phyloP scores from a whole-genome alignment of 1,140 invertebrate species.

The Wasmannia auropunctata region DNA sequence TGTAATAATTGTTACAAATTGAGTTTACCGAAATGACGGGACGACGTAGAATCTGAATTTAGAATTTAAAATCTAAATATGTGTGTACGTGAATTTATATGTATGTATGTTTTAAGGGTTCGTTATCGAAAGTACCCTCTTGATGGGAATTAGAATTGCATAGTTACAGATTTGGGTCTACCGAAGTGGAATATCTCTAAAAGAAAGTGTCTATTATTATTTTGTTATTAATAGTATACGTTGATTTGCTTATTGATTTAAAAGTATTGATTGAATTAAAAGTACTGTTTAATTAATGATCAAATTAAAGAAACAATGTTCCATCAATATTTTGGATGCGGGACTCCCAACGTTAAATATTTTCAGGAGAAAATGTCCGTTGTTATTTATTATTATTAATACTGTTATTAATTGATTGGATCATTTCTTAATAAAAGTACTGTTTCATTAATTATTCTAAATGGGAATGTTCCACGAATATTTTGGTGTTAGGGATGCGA shows the following conservation, averaged over 20 bases:
- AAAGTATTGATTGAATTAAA: too few relatives aligned
- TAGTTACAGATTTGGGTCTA: too few relatives aligned
- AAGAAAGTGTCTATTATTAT: too few relatives aligned
- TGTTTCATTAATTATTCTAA: neutral
- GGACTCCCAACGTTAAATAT: neutral
- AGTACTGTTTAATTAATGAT: too few relatives aligned
- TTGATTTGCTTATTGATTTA: too few relatives aligned
- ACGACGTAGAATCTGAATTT: neutral
- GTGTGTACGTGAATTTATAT: neutral
- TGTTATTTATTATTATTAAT: neutral
- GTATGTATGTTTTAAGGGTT: neutral
- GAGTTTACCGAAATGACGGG: neutral
- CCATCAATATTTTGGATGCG: neutral
- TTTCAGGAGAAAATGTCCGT: neutral
- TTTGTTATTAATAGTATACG: too few relatives aligned
- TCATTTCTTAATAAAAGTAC: neutral
- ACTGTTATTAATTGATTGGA: neutral
- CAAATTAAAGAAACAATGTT: too few relatives aligned
- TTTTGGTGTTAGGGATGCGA: neutral
- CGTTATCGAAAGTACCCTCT: too few relatives aligned
- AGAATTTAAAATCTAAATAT: neutral
- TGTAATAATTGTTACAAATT: constrained; percentile 1
- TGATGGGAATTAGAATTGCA: neutral
- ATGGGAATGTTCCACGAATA: neutral
- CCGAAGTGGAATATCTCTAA: too few relatives aligned